Evolutionary conservation across 2,888 invertebrate species (phyloP), one percentile per base, ranked within the genome.

Genomic region (Stegana nigrithorax): DNA sequence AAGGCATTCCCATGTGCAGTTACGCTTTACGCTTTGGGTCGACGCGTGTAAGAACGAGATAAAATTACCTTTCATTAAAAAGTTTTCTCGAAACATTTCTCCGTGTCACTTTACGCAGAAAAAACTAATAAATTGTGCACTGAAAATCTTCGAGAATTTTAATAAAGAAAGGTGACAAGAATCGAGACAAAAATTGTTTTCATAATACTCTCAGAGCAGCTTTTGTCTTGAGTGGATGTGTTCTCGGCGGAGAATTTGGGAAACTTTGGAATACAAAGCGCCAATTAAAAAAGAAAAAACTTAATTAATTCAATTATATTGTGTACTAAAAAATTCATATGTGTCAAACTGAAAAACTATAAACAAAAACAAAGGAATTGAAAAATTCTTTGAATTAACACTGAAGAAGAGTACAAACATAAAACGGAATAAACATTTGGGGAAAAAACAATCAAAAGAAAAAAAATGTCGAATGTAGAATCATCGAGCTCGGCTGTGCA

Each of bases 401-500:
- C 17, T 7, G n/a, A 36, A 14, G 27, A 62, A 17, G 36, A 42
- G 25, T 21, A 58, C 26, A 60, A 8, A 32, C 4, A 42, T 17
- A 55, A 55, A 50, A 36, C 44, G n/a, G 27, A 62, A 39, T 19
- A 45, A 29, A 27, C 14, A 27, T 10, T 3, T 10, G 10, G 8
- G n/a, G 17, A 58, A 55, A 55, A 47, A 29, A 25, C 14, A 50
- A 21, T 19, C 7, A 58, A 51, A 57, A 57, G 29, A 10, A 53
- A 51, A 44, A 14, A 2, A 14, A 76, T 76, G 76, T 78, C 76
- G 59, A 88, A 88, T 76, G 87, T 87, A 80, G 89, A 88, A 73
- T 84, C 85, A 76, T 87, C 88, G 67, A 87, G 88, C 77, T 87
- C 88, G 73, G 81, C 83, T 60, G 80, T 82, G 66, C 85, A 84